Percentiles rank a stretch among this genome's conserved stretches.
phyloP scores from a whole-genome alignment of 2,888 invertebrate species.

The Dolomedes plantarius region DNA sequence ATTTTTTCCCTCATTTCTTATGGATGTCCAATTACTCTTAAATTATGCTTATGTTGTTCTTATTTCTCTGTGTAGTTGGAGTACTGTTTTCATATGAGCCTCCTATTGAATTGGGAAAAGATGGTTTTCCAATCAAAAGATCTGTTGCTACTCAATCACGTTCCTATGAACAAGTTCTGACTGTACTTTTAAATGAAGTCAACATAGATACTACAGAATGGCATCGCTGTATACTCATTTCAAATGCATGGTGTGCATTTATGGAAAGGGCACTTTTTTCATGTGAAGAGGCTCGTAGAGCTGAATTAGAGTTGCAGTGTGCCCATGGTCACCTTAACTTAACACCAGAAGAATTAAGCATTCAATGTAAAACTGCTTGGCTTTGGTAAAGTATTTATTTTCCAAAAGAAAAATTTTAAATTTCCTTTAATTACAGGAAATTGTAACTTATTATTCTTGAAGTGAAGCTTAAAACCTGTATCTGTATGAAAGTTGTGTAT shows the following conservation, averaged over 20 bases:
- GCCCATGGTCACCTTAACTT: constrained; percentile 41
- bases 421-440: neutral
- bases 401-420: no score
- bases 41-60: no score
- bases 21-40: no score
- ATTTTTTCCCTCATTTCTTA: no score
- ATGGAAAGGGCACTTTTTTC: constrained; percentile 60
- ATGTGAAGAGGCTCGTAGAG: constrained; percentile 52
- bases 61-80: constrained; percentile 53
- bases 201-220: constrained; percentile 63
- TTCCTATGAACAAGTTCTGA: constrained; percentile 56
- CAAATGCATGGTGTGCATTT: constrained; percentile 54
- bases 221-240: constrained; percentile 54
- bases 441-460: no score
- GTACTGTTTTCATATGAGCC: constrained; percentile 62
- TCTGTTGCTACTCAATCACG: constrained; percentile 49
- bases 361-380: constrained; percentile 46
- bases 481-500: no score
- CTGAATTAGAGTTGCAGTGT: constrained; percentile 44
- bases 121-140: constrained; percentile 57
- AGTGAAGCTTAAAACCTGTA: no score
- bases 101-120: constrained; percentile 62
- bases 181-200: constrained; percentile 57
- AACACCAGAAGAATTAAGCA: constrained; percentile 42
- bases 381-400: constrained; percentile 37